Percentiles rank a stretch among this genome's conserved stretches.
These are phyloP conservation scores for Lottia scabra DNA, from an alignment of 2,888 invertebrate species.

Conservation along the genomic window DNA sequence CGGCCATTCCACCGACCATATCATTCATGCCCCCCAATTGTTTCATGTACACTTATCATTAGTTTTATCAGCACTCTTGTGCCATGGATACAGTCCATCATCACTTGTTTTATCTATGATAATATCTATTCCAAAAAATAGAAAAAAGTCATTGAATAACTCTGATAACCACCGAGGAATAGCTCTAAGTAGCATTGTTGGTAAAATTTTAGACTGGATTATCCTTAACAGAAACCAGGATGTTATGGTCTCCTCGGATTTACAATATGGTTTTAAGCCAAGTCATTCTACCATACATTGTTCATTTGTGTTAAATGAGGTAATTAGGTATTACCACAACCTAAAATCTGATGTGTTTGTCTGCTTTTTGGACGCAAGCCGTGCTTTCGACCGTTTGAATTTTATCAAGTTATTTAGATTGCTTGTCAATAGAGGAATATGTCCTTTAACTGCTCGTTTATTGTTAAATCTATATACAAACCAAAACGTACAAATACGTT, in stretches of 20 bases:
- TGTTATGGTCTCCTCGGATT: not conserved
- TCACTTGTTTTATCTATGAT: not conserved
- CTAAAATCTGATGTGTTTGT: too few species aligned
- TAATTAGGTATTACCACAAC: too few species aligned
- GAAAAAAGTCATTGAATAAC: not conserved
- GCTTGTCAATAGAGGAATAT: too few species aligned
- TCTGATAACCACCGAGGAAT: not conserved
- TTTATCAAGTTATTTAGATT: too few species aligned
- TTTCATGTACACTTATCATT: constrained; percentile 1
- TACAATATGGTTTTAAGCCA: too few species aligned
- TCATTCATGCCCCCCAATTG: not conserved
- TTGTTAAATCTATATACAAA: too few species aligned
- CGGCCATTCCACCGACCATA: not conserved
- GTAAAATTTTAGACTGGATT: not conserved
- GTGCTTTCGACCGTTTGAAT: too few species aligned
- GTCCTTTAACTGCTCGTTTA: too few species aligned
- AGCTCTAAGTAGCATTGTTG: not conserved
- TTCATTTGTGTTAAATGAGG: too few species aligned
- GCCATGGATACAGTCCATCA: not conserved
- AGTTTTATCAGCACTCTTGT: not conserved
- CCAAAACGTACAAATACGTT: too few species aligned
- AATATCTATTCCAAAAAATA: not conserved
- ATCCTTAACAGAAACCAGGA: not conserved
- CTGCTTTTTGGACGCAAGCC: too few species aligned
- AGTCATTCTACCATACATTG: too few species aligned